phyloP scores from a whole-genome alignment of 2,888 invertebrate species.

The Cotesia congregata region DNA sequence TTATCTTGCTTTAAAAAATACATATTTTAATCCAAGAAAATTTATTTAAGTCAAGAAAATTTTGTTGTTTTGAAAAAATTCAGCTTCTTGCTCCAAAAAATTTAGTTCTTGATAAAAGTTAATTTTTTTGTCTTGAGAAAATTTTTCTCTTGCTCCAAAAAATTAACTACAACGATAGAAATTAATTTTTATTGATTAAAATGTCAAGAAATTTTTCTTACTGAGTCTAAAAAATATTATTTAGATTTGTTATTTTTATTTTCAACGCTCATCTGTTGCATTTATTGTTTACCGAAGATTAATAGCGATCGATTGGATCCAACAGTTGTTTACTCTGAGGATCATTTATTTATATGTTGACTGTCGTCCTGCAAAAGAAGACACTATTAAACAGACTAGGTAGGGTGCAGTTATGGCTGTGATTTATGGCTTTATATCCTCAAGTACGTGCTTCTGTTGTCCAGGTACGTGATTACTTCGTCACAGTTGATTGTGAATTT shows the following conservation, averaged over 20 bases:
- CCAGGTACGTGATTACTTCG: slow-evolving; percentile 35
- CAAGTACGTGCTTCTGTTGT: slow-evolving; percentile 22
- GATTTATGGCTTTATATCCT: neutral
- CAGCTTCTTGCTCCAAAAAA: no score
- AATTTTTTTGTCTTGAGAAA: no score
- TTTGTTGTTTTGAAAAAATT: no score
- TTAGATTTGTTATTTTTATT: neutral
- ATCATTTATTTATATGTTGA: neutral
- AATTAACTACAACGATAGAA: no score
- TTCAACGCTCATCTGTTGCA: neutral
- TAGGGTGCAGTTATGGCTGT: neutral
- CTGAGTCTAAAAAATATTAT: no score
- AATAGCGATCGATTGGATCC: neutral
- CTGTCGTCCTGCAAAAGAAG: neutral
- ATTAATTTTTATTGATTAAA: no score
- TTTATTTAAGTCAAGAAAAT: no score
- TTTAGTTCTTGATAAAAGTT: no score
- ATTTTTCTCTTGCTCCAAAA: no score
- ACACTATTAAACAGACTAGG: neutral
- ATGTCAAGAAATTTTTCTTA: no score
- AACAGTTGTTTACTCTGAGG: neutral
- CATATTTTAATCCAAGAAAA: no score
- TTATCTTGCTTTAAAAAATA: no score
- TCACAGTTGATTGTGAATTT: slow-evolving; percentile 26
- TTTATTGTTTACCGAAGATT: neutral